A percentile compares a stretch with the other conserved stretches of the same genome.
phyloP scores from a whole-genome alignment of 2,797 vertebrate genomes.

The Setipinna tenuifilis region DNA sequence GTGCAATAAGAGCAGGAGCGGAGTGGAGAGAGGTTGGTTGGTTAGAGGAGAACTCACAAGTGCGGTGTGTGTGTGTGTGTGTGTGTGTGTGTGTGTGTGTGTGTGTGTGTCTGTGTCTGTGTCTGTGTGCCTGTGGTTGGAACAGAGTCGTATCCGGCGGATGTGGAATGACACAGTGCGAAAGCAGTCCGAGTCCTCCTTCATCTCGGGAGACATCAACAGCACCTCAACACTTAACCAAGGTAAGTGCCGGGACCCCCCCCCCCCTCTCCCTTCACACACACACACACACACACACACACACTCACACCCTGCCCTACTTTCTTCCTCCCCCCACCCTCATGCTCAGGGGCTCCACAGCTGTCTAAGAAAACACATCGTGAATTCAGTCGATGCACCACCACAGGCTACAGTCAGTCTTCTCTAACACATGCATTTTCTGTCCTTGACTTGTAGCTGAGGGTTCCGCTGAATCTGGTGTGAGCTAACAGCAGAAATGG shows the following conservation, averaged over 20 bases:
- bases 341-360: background rate
- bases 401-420: background rate
- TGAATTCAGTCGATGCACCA: background rate
- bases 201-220: slow-evolving; percentile 99
- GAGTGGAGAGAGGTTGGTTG: background rate
- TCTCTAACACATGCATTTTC: background rate
- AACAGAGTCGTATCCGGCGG: slow-evolving; percentile 96
- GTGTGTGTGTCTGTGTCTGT: background rate
- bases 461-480: background rate
- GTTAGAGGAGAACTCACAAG: background rate
- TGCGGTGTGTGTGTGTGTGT: slow-evolving; percentile 9
- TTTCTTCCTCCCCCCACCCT: background rate
- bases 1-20: background rate
- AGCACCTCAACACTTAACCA: slow-evolving; percentile 99
- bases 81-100: background rate
- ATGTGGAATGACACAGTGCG: slow-evolving; percentile 99
- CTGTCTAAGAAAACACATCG: background rate
- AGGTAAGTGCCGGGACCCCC: slow-evolving; percentile 81
- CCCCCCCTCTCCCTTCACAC: slow-evolving; percentile 43
- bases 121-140: slow-evolving; percentile 13
- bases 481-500: background rate
- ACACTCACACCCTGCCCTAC: slow-evolving; percentile 11
- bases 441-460: background rate
- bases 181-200: slow-evolving; percentile 99
- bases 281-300: no score